Evolutionary conservation across 1,140 invertebrate species (phyloP).

Genomic region (Physella acuta): DNA sequence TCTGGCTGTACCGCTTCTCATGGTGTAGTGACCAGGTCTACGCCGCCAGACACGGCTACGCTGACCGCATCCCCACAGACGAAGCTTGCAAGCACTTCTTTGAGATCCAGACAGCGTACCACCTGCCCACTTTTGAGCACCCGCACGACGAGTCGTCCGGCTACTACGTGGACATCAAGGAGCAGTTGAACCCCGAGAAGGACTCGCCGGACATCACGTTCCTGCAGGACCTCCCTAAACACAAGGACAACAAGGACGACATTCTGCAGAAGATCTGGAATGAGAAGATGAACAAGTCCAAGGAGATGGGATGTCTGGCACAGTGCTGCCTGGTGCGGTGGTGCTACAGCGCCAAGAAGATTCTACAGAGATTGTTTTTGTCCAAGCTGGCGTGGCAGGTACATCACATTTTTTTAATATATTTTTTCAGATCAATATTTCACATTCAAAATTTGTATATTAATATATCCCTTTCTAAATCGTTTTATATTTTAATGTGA

Average conservation of each 20-base stretch:
- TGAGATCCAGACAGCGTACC: slow-evolving; percentile 46
- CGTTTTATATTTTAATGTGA: too few species aligned
- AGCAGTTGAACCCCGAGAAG: slow-evolving; percentile 1
- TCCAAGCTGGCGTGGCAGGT: slow-evolving; percentile 25
- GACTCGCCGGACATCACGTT: slow-evolving; percentile 27
- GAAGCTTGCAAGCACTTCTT: slow-evolving; percentile 45
- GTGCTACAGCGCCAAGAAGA: neutral
- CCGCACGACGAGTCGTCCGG: slow-evolving; percentile 15
- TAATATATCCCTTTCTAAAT: too few species aligned
- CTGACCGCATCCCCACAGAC: slow-evolving; percentile 46
- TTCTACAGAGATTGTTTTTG: slow-evolving; percentile 6
- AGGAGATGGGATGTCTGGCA: slow-evolving; percentile 20
- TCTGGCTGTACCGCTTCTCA: slow-evolving; percentile 42
- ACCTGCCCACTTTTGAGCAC: slow-evolving; percentile 31
- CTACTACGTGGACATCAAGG: slow-evolving; percentile 20
- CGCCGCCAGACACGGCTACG: slow-evolving; percentile 38
- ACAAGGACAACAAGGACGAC: slow-evolving; percentile 38
- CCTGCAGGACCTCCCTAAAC: slow-evolving; percentile 39
- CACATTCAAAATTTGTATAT: too few species aligned
- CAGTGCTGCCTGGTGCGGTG: slow-evolving; percentile 20
- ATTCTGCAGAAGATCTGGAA: slow-evolving; percentile 49
- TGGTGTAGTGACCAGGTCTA: slow-evolving; percentile 38
- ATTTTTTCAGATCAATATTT: too few species aligned
- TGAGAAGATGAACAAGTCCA: slow-evolving; percentile 40
- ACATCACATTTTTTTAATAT: too few species aligned